phyloP scores from a whole-genome alignment of 2,888 invertebrate genomes.

The Epistrophella euchroma region DNA sequence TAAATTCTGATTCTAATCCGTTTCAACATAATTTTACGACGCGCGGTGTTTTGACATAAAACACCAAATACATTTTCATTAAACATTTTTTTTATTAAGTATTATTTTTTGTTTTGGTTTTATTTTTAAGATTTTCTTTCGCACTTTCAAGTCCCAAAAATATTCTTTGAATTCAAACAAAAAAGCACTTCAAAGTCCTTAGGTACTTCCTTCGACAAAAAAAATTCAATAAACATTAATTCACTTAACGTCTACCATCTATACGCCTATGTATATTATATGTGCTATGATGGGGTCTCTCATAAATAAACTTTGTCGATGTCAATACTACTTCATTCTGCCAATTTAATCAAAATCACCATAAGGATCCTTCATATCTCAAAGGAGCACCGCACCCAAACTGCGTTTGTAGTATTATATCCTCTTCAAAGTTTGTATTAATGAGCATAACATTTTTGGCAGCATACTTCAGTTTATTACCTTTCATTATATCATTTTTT shows the following conservation, averaged over 20 bases:
- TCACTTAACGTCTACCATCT: background rate
- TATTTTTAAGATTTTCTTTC: background rate
- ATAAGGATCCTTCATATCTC: slow-evolving; percentile 1
- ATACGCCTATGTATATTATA: background rate
- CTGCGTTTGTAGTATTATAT: background rate
- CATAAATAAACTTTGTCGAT: slow-evolving; percentile 13
- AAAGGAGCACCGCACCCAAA: background rate
- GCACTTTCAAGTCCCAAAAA: background rate
- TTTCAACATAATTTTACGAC: too few species aligned
- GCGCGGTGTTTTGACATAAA: too few species aligned
- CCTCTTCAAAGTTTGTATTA: slow-evolving; percentile 33
- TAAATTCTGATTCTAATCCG: too few species aligned
- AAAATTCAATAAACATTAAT: slow-evolving; percentile 28
- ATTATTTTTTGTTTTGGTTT: background rate
- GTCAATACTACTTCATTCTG: background rate
- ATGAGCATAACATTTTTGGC: slow-evolving; percentile 36
- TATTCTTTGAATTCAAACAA: slow-evolving; percentile 4
- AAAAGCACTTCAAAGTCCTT: slow-evolving; percentile 12
- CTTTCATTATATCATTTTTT: slow-evolving; percentile 9
- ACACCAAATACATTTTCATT: background rate
- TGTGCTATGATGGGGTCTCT: background rate
- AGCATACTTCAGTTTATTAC: slow-evolving; percentile 27
- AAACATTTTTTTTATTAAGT: too few species aligned
- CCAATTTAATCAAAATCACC: background rate
- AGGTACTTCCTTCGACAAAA: slow-evolving; percentile 9